These are phyloP conservation scores for Alloscopus bannaensis DNA, from an alignment of 2,888 invertebrate genomes.

Conservation along the genomic window DNA sequence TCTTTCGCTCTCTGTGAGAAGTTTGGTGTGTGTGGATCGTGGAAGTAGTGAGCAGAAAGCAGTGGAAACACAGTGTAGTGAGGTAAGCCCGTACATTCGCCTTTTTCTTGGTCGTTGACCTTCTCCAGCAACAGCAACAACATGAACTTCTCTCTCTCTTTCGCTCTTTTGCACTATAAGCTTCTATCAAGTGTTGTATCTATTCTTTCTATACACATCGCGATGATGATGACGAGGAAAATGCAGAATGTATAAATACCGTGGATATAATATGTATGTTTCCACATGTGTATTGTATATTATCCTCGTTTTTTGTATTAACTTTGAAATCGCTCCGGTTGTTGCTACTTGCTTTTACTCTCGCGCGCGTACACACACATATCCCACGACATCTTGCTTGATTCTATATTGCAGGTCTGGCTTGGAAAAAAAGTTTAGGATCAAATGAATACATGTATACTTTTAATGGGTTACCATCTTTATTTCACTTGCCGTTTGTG, in stretches of 20 bases:
- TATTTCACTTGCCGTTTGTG: too few species aligned
- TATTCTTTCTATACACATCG: neutral
- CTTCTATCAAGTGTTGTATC: neutral
- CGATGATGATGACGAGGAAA: neutral
- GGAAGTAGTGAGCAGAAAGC: constrained; percentile 1
- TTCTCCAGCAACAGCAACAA: constrained; percentile 68
- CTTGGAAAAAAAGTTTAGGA: too few species aligned
- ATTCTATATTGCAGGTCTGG: too few species aligned
- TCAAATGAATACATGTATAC: too few species aligned
- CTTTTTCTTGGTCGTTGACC: constrained; percentile 73
- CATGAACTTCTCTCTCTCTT: constrained; percentile 57
- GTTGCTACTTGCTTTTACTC: too few species aligned
- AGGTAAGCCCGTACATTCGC: constrained; percentile 72
- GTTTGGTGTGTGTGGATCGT: neutral
- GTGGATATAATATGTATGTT: too few species aligned
- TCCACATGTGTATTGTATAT: constrained; percentile 9
- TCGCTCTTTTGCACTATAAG: neutral
- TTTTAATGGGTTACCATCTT: too few species aligned
- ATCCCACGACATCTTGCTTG: too few species aligned
- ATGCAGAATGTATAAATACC: too few species aligned
- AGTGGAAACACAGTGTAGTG: constrained; percentile 43
- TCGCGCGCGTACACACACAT: too few species aligned
- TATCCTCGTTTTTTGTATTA: too few species aligned
- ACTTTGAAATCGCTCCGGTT: too few species aligned
- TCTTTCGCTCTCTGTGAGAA: neutral